These are phyloP conservation scores for Tipula unca DNA, from an alignment of 2,888 invertebrate genomes.

Conservation along the genomic window DNA sequence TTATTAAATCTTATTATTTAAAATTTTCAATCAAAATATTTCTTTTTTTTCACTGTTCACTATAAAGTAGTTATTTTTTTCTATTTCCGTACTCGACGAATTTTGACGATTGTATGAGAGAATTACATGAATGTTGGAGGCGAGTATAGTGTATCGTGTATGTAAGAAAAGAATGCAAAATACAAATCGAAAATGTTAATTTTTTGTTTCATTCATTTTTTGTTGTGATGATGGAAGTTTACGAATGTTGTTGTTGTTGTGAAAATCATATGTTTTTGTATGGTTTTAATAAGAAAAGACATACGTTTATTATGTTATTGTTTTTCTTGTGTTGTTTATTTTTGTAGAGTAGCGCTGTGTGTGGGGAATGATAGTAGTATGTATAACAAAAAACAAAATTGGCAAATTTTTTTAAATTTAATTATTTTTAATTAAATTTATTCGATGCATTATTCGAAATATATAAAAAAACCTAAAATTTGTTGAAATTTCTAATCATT, in stretches of 20 bases:
- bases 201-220: background rate
- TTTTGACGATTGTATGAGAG: conserved; percentile 3
- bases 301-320: background rate
- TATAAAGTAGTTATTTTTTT: background rate
- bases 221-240: conserved; percentile 17
- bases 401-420: background rate
- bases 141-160: background rate
- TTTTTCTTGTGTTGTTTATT: background rate
- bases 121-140: background rate
- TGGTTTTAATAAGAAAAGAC: background rate
- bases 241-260: background rate
- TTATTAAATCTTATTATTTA: background rate
- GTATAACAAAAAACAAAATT: background rate
- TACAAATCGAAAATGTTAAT: background rate
- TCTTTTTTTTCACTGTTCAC: background rate
- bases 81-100: conserved; percentile 15
- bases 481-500: too few relatives aligned
- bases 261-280: conserved; percentile 8
- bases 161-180: background rate
- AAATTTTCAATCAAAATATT: background rate
- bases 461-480: too few relatives aligned
- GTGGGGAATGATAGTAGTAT: background rate
- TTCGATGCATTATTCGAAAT: too few relatives aligned
- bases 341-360: background rate
- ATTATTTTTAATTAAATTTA: background rate